phyloP scores from a whole-genome alignment of 2,113 vertebrate species.

The Sander lucioperca region DNA sequence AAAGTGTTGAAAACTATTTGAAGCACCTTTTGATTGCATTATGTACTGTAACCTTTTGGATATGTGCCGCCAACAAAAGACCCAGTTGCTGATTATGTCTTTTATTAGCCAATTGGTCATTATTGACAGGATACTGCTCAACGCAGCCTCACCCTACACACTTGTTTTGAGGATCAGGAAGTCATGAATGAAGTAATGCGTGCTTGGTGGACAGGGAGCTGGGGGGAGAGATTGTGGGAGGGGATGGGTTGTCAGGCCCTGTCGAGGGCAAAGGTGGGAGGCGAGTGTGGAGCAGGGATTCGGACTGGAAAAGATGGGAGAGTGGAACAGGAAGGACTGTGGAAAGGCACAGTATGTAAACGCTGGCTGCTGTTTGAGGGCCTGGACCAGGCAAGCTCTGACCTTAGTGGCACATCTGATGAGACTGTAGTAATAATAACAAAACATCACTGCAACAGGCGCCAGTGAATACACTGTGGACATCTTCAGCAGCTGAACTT shows the following conservation, averaged over 20 bases:
- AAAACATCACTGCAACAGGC: slow-evolving; percentile 60
- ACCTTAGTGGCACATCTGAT: slow-evolving; percentile 77
- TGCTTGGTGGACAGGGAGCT: slow-evolving; percentile 49
- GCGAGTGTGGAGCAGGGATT: slow-evolving; percentile 45
- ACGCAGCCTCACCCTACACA: slow-evolving; percentile 23
- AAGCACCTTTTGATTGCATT: slow-evolving; percentile 1
- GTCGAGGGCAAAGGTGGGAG: slow-evolving; percentile 65
- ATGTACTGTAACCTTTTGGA: not conserved
- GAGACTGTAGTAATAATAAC: slow-evolving; percentile 75
- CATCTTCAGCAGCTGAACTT: slow-evolving; percentile 63
- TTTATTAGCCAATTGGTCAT: not conserved
- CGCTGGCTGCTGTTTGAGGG: slow-evolving; percentile 40
- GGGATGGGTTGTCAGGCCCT: slow-evolving; percentile 20
- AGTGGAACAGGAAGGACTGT: slow-evolving; percentile 80
- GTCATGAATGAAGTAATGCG: slow-evolving; percentile 66
- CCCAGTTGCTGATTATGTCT: not conserved
- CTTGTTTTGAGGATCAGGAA: slow-evolving; percentile 67
- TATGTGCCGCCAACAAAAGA: not conserved
- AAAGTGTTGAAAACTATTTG: not conserved
- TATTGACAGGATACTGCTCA: slow-evolving; percentile 33
- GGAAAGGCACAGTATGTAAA: slow-evolving; percentile 72
- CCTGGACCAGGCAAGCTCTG: slow-evolving; percentile 57
- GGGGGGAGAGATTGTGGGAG: slow-evolving; percentile 12
- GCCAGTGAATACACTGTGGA: slow-evolving; percentile 67
- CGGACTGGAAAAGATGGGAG: slow-evolving; percentile 78